Conservation (phyloP, 2,888 invertebrate species). For the Eupithecia pulchellata region DNA sequence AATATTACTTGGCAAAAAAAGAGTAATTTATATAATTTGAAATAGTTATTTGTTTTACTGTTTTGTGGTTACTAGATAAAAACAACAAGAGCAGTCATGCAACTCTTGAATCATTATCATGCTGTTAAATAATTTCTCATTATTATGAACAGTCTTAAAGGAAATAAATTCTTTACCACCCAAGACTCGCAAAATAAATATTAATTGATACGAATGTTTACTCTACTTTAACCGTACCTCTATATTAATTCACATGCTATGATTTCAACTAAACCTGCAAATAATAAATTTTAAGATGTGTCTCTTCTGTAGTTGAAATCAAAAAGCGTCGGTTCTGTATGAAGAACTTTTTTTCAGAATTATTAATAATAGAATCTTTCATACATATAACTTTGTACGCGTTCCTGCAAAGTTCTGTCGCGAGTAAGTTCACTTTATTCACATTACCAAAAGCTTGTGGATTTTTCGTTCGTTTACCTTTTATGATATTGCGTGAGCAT, state of each 20-base stretch:
- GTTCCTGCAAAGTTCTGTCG: background rate
- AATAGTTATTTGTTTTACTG: background rate
- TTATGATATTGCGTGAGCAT: background rate
- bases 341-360: background rate
- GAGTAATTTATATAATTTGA: background rate
- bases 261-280: background rate
- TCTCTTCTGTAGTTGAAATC: background rate
- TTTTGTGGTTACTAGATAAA: background rate
- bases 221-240: too few species aligned
- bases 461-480: background rate
- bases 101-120: background rate
- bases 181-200: background rate
- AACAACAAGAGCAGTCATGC: background rate
- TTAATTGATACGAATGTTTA: background rate
- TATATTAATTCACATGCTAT: background rate
- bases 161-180: background rate
- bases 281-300: background rate
- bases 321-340: background rate
- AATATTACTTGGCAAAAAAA: background rate
- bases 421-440: background rate
- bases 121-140: background rate
- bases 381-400: background rate
- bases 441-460: background rate
- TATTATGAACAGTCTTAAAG: background rate
- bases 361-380: too few species aligned